These are phyloP conservation scores for Wasmannia auropunctata DNA, from an alignment of 1,140 invertebrate species.

Conservation along the genomic window DNA sequence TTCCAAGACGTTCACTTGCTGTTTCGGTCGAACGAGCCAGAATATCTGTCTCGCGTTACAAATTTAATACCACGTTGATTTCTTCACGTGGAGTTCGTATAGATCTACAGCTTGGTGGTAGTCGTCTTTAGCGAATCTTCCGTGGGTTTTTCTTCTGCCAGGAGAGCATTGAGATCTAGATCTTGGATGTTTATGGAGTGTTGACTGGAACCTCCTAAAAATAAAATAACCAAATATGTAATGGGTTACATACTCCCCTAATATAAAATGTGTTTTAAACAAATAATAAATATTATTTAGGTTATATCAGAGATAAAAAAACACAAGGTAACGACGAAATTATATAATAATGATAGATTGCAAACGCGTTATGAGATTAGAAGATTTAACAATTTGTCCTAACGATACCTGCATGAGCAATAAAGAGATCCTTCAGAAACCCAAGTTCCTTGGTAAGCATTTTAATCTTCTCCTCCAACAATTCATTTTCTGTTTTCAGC, in stretches of 20 bases:
- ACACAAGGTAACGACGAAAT: slow-evolving; percentile 22
- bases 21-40: slow-evolving; percentile 59
- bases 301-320: slow-evolving; percentile 32
- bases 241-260: background rate
- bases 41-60: slow-evolving; percentile 55
- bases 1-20: slow-evolving; percentile 76
- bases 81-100: slow-evolving; percentile 57
- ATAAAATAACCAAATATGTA: no score
- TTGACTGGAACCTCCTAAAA: slow-evolving; percentile 80
- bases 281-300: background rate
- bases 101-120: slow-evolving; percentile 57
- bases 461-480: slow-evolving; percentile 94
- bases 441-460: slow-evolving; percentile 93
- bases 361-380: background rate
- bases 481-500: slow-evolving; percentile 93
- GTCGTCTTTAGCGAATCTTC: slow-evolving; percentile 55
- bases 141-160: slow-evolving; percentile 77
- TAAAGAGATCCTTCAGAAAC: slow-evolving; percentile 95
- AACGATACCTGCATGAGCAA: slow-evolving; percentile 89
- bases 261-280: background rate
- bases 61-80: slow-evolving; percentile 68
- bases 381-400: background rate
- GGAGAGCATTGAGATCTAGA: slow-evolving; percentile 80
- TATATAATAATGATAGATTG: background rate
- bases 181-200: slow-evolving; percentile 79